Evolutionary conservation across 2,113 vertebrate species (phyloP).

Genomic region (Sigmodon hispidus): DNA sequence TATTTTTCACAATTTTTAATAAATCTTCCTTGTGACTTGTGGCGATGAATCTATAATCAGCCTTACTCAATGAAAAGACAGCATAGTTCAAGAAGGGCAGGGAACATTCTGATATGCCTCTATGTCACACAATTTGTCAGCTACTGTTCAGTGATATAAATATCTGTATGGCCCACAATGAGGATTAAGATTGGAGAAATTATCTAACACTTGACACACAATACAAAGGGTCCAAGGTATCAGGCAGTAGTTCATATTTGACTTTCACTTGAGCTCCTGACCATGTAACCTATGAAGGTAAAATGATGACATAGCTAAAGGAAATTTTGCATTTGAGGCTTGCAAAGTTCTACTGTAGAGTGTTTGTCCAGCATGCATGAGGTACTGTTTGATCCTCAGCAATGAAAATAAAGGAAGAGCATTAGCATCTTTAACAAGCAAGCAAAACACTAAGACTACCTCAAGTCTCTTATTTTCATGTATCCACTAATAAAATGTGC

Average conservation of each 20-base stretch:
- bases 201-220: background rate
- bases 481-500: background rate
- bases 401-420: background rate
- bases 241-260: background rate
- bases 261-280: background rate
- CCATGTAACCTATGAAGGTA: background rate
- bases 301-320: background rate
- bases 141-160: background rate
- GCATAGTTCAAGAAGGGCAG: background rate
- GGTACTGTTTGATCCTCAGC: background rate
- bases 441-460: conserved; percentile 1
- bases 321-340: background rate
- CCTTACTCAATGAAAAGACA: background rate
- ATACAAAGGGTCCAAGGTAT: background rate
- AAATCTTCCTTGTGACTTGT: background rate
- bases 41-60: background rate
- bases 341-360: too few relatives aligned
- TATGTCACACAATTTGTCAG: background rate
- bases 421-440: background rate
- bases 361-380: background rate
- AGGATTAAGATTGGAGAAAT: background rate
- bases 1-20: background rate
- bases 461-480: background rate
- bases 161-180: background rate
- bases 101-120: background rate